Base-by-base conservation (phyloP, 2,888 invertebrate species). In the Actias luna region DNA sequence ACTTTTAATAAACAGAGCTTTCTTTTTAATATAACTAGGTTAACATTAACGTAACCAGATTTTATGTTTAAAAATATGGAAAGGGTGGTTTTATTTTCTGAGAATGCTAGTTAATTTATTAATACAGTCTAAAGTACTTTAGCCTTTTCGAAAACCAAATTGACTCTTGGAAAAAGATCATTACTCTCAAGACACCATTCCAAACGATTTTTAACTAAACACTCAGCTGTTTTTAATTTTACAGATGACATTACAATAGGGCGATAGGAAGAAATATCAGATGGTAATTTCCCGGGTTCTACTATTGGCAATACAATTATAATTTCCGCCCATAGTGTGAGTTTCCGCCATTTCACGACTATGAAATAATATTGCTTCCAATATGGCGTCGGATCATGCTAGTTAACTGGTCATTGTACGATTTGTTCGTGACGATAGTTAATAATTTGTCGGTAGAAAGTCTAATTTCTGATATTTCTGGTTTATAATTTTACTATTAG, bases 321-420 rank as follows among this genome's bases (percentile, higher is more conserved):
- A n/a, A n/a, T n/a, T n/a, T n/a, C n/a, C n/a, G n/a, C n/a, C n/a
- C n/a, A n/a, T n/a, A n/a, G n/a, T n/a, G n/a, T n/a, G 22, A 16
- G 25, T 59, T 25, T 42, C 59, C 29, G 29, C 29, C 42, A 59
- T 39, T 58, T 58, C 18, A 58, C 3, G 14, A 57, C 57, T 18
- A 29, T 55, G 16, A n/a, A 55, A 55, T 29, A 16, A 29, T 29
- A 0, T 25, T 25, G 25, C 50, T 25, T 55, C n/a, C 29, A 55
- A 55, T 55, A 55, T 55, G 55, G 55, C 55, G 55, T 27, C 55
- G 46, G n/a, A 29, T 55, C 29, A 29, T 29, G 55, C 16, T 55
- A 1, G n/a, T 29, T 55, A 5, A n/a, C 16, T 29, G 16, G 29
- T 27, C 29, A 8, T 8, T 29, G 27, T 55, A n/a, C n/a, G 55